These are phyloP conservation scores for Synergus itoensis DNA, from an alignment of 2,888 invertebrate genomes.

Conservation along the genomic window DNA sequence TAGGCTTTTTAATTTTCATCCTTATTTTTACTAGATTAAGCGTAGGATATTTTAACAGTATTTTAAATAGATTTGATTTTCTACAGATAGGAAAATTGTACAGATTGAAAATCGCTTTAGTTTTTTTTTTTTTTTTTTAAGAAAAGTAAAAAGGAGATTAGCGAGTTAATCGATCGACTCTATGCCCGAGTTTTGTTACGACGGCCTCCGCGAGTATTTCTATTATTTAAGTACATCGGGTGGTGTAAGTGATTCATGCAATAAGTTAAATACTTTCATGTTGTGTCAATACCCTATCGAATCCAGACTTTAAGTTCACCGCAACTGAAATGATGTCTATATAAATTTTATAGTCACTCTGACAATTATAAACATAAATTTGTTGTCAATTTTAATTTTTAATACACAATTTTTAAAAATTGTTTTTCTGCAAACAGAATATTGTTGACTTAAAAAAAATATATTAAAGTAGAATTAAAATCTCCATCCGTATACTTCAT, in stretches of 20 bases:
- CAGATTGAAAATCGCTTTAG: neutral
- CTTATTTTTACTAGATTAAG: neutral
- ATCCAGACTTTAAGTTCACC: too few relatives aligned
- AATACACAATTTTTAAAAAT: too few relatives aligned
- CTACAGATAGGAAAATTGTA: neutral
- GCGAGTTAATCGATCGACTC: constrained; percentile 42
- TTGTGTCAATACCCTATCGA: too few relatives aligned
- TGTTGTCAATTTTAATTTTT: too few relatives aligned
- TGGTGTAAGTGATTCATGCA: constrained; percentile 22
- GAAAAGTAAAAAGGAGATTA: constrained; percentile 25
- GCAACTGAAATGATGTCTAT: too few relatives aligned
- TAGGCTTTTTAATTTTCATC: neutral
- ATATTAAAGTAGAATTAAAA: neutral
- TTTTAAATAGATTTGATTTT: constrained; percentile 7
- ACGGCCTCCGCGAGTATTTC: constrained; percentile 44
- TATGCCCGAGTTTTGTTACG: constrained; percentile 43
- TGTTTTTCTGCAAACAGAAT: too few relatives aligned
- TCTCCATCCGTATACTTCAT: neutral
- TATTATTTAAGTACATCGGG: constrained; percentile 47
- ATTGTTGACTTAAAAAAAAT: neutral
- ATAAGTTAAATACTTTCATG: neutral
- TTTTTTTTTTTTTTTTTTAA: neutral
- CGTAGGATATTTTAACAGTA: neutral
- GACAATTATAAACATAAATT: too few relatives aligned
- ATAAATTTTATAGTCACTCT: too few relatives aligned